A percentile compares a stretch with the other conserved stretches of the same genome.
Evolutionary conservation across 2,797 vertebrate species (phyloP).

Genomic region (Nannoperca australis): DNA sequence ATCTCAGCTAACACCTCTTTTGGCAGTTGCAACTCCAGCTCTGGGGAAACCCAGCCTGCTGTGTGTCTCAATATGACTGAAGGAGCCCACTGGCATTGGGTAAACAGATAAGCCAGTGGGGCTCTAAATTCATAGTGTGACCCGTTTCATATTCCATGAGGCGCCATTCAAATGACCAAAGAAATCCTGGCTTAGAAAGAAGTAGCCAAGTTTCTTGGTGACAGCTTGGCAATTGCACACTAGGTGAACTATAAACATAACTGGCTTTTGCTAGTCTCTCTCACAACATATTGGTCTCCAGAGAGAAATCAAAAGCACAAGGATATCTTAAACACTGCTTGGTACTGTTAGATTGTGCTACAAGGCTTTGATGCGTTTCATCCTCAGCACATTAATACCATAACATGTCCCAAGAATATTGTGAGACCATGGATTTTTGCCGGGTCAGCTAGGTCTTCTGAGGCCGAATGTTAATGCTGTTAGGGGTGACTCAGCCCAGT

Average conservation of each 20-base stretch:
- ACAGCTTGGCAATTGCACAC: conserved; percentile 52
- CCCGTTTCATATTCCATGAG: conserved; percentile 42
- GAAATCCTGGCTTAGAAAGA: conserved; percentile 35
- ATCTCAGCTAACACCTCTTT: conserved; percentile 48
- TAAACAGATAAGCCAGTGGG: conserved; percentile 49
- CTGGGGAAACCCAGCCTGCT: conserved; percentile 38
- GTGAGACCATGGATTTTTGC: conserved; percentile 69
- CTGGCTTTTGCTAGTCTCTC: conserved; percentile 20
- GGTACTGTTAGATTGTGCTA: conserved; percentile 86
- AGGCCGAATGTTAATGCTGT: conserved; percentile 59
- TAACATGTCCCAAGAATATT: conserved; percentile 83
- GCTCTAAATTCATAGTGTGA: conserved; percentile 36
- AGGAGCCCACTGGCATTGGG: conserved; percentile 32
- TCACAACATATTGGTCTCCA: conserved; percentile 38
- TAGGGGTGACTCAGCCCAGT: conserved; percentile 85
- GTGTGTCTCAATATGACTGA: conserved; percentile 48
- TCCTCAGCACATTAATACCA: conserved; percentile 84
- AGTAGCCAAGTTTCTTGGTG: conserved; percentile 27
- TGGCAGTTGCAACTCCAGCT: conserved; percentile 40
- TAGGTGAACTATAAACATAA: conserved; percentile 58
- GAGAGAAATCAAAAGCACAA: conserved; percentile 77
- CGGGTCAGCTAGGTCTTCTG: conserved; percentile 28
- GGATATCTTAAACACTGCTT: conserved; percentile 78
- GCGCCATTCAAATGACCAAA: conserved; percentile 56
- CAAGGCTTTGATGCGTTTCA: conserved; percentile 78